phyloP scores from a whole-genome alignment of 2,888 invertebrate genomes.

The Strigamia crassipes region DNA sequence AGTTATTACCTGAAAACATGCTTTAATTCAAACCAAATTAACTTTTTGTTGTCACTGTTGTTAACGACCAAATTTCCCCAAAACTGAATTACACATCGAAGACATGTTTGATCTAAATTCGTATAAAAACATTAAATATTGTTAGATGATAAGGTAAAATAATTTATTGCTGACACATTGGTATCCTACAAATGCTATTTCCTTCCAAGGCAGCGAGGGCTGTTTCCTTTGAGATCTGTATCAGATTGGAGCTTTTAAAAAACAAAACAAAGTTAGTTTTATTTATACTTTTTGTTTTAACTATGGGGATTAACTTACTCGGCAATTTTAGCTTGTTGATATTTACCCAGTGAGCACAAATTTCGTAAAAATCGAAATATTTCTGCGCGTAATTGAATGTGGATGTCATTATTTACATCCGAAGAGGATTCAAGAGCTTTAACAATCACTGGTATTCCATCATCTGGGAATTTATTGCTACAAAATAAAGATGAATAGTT shows the following conservation, averaged over 20 bases:
- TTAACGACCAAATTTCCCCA: conserved; percentile 66
- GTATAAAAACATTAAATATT: background rate
- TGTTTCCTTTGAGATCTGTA: background rate
- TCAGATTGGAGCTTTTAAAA: background rate
- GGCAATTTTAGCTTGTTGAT: conserved; percentile 7
- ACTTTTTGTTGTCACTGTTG: conserved; percentile 64
- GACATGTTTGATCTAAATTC: background rate
- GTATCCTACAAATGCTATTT: background rate
- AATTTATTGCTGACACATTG: background rate
- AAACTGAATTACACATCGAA: conserved; percentile 62
- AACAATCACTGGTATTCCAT: background rate
- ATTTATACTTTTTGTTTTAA: background rate
- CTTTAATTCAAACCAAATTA: conserved; percentile 61
- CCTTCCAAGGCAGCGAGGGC: background rate
- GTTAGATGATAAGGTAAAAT: background rate
- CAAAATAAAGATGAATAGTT: background rate
- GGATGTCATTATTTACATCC: background rate
- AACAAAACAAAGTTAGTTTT: background rate
- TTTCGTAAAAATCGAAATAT: conserved; percentile 39
- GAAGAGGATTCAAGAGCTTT: background rate
- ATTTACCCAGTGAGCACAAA: background rate
- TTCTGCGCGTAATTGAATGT: background rate
- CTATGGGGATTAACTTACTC: background rate
- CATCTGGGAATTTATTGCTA: background rate
- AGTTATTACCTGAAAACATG: conserved; percentile 11